Evolutionary conservation across 1,140 invertebrate genomes (phyloP).

Genomic region (Coelopa frigida): DNA sequence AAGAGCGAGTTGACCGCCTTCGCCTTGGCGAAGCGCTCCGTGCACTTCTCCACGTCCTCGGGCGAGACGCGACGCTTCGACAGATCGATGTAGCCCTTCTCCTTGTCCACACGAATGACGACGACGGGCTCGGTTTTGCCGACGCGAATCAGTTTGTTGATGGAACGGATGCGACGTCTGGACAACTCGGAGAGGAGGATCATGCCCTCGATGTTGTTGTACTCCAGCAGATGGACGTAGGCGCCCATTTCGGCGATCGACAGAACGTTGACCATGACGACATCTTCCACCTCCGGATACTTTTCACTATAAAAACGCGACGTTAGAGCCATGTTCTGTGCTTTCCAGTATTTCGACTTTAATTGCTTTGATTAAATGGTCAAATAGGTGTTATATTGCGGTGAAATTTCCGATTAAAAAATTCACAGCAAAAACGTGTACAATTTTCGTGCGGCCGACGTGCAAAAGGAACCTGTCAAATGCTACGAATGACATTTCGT

Average conservation of each 20-base stretch:
- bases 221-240: constrained; percentile 95
- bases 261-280: constrained; percentile 98
- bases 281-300: constrained; percentile 97
- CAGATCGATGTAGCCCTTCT: constrained; percentile 99
- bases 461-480: constrained; percentile 6
- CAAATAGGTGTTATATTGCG: not conserved
- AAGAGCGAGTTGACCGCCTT: constrained; percentile 98
- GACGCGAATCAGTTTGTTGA: constrained; percentile 98
- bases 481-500: not conserved
- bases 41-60: constrained; percentile 97
- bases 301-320: constrained; percentile 98
- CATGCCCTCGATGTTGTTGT: constrained; percentile 99
- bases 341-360: not conserved
- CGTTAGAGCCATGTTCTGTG: constrained; percentile 74
- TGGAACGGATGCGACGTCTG: constrained; percentile 94
- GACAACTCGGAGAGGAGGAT: constrained; percentile 94
- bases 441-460: constrained; percentile 8
- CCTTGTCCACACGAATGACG: constrained; percentile 98
- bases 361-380: not conserved
- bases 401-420: not conserved
- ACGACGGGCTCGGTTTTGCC: constrained; percentile 98
- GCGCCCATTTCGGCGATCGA: constrained; percentile 99
- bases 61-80: constrained; percentile 97
- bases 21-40: constrained; percentile 96
- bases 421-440: constrained; percentile 17